Percentiles rank a stretch among this genome's conserved stretches.
These are phyloP conservation scores for Aphis gossypii DNA, from an alignment of 1,140 invertebrate genomes.

Conservation along the genomic window DNA sequence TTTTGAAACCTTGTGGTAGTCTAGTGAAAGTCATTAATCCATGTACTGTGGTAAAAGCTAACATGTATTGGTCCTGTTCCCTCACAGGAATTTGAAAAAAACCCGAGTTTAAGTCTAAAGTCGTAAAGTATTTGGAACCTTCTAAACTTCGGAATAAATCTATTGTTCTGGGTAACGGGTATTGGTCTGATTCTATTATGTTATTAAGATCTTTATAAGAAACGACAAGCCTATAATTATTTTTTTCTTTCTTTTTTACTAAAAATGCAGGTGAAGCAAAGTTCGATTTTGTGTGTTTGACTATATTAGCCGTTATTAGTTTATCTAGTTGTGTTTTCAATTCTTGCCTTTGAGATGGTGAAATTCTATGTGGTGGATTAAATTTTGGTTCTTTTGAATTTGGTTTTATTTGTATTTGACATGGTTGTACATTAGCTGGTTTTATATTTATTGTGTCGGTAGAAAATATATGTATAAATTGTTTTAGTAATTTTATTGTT, in stretches of 20 bases:
- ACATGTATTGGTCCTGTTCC: slow-evolving; percentile 59
- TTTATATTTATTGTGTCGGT: background rate
- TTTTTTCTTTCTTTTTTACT: slow-evolving; percentile 4
- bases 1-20: slow-evolving; percentile 2
- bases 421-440: background rate
- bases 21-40: background rate
- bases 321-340: slow-evolving; percentile 24
- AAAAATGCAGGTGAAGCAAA: background rate
- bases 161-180: slow-evolving; percentile 64
- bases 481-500: background rate
- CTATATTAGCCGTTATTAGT: background rate
- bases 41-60: slow-evolving; percentile 18
- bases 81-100: slow-evolving; percentile 67
- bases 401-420: background rate
- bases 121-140: slow-evolving; percentile 64
- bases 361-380: background rate
- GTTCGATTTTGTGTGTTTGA: background rate
- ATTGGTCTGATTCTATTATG: slow-evolving; percentile 27
- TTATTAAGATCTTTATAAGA: slow-evolving; percentile 60
- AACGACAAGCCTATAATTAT: background rate
- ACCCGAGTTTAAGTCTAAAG: slow-evolving; percentile 66
- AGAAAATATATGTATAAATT: background rate
- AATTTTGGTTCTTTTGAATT: slow-evolving; percentile 1
- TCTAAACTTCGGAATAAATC: slow-evolving; percentile 65
- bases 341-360: background rate